Evolutionary conservation across 2,888 invertebrate species (phyloP), one percentile per base, ranked within the genome.

Genomic region (Dorcus parallelipipedus): DNA sequence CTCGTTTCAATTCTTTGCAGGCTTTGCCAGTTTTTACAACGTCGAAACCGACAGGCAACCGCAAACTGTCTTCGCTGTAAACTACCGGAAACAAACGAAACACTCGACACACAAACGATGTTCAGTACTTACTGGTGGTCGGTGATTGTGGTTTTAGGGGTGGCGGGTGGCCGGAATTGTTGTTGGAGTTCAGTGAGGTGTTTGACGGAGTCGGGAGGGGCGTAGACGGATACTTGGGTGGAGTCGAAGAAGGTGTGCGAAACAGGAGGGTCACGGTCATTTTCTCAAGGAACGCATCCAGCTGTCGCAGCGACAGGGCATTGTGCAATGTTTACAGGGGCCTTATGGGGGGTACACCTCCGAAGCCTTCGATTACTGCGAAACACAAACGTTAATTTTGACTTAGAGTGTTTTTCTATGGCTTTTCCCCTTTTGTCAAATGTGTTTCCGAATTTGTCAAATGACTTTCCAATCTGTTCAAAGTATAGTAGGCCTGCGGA

Each of bases 261-360:
- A 87, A 87, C 65, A 89, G 79, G 57, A 89, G 88, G 53, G 88
- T 86, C 38, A 86, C 83, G 10, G 93, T 91, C 83, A 95, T 92
- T 69, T 89, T 86, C 72, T 93, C 92, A 76, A 98, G 81, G 79
- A 96, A 98, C 47, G 81, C 83, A 77, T 97, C 97, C 71, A 98
- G 81, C 76, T 97, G 95, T 45, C 90, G 87, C 73, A 97, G 82
- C 51, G 96, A 97, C 66, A 98, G 82, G 49, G 96, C 94, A 80
- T 99, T 98, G 84, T 99, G 98, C 60, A 99, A 82, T 4, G 98
- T 99, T 82, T 99, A 98, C 77, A 99, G 80, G 1, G 97, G 97
- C 38, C 97, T 88, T 69, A 99, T 94, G 1, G 96, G 92, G 26
- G 98, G 98, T 64, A 97, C 96, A 58, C 93, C 93, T 61, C 92